Evolutionary conservation across 1,140 invertebrate species (phyloP).

Genomic region (Gerris buenoi): DNA sequence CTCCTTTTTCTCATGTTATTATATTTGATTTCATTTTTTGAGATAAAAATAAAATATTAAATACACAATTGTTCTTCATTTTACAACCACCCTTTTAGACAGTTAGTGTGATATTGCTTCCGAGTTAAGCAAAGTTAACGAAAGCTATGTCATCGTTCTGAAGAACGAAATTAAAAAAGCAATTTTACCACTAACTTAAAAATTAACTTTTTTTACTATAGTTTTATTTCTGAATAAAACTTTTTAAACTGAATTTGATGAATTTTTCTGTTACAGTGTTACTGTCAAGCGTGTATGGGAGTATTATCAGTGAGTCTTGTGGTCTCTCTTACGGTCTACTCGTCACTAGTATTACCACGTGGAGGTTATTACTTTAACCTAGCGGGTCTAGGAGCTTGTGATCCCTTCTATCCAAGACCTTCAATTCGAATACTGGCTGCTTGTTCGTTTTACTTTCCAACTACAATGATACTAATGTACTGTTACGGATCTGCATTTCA

Average conservation of each 20-base stretch:
- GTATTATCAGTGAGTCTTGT: constrained; percentile 69
- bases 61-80: not conserved
- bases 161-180: too few relatives aligned
- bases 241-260: not conserved
- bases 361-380: constrained; percentile 73
- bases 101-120: not conserved
- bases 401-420: constrained; percentile 63
- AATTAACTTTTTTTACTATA: not conserved
- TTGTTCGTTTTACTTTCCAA: constrained; percentile 73
- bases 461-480: constrained; percentile 78
- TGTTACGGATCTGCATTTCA: constrained; percentile 77
- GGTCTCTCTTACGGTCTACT: constrained; percentile 60
- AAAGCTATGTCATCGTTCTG: too few relatives aligned
- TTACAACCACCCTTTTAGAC: not conserved
- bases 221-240: not conserved
- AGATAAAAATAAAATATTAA: too few relatives aligned
- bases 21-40: too few relatives aligned
- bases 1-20: too few relatives aligned
- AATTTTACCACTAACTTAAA: too few relatives aligned
- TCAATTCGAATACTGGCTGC: constrained; percentile 62
- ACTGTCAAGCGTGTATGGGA: constrained; percentile 57
- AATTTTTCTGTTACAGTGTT: constrained; percentile 15
- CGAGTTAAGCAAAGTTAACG: not conserved
- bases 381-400: constrained; percentile 66
- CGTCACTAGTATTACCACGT: constrained; percentile 56